These are phyloP conservation scores for Hyles euphorbiae DNA, from an alignment of 1,140 invertebrate species.

Conservation along the genomic window DNA sequence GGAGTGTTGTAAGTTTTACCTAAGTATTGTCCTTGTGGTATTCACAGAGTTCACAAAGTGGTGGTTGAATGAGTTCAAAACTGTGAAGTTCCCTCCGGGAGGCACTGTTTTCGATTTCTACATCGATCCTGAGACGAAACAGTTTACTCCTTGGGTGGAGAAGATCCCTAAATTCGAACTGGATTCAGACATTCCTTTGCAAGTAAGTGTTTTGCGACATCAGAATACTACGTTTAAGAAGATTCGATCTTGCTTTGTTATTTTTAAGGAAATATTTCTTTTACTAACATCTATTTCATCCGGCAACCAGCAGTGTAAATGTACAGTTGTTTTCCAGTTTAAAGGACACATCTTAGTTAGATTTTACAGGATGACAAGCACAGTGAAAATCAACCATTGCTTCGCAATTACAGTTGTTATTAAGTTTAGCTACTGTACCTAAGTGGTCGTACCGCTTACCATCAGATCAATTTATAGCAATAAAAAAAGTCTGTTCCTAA, in stretches of 20 bases:
- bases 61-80: constrained; percentile 98
- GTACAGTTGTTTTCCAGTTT: too few relatives aligned
- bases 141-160: constrained; percentile 93
- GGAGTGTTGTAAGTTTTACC: too few relatives aligned
- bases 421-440: too few relatives aligned
- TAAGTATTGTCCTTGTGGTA: constrained; percentile 4
- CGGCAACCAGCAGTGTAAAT: too few relatives aligned
- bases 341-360: too few relatives aligned
- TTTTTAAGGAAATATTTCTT: not conserved
- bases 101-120: constrained; percentile 98
- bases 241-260: not conserved
- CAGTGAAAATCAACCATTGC: too few relatives aligned
- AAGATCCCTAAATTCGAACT: constrained; percentile 92
- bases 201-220: constrained; percentile 76
- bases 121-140: constrained; percentile 92
- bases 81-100: constrained; percentile 91
- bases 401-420: too few relatives aligned
- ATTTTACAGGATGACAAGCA: too few relatives aligned
- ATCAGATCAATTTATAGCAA: too few relatives aligned
- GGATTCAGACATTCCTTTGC: constrained; percentile 93
- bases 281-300: too few relatives aligned
- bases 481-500: too few relatives aligned
- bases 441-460: too few relatives aligned
- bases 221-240: not conserved
- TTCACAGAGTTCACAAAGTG: constrained; percentile 94